Evolutionary conservation across 2,888 invertebrate genomes (phyloP), one percentile per base, ranked within the genome.

Genomic region (Heliconius aoede): DNA sequence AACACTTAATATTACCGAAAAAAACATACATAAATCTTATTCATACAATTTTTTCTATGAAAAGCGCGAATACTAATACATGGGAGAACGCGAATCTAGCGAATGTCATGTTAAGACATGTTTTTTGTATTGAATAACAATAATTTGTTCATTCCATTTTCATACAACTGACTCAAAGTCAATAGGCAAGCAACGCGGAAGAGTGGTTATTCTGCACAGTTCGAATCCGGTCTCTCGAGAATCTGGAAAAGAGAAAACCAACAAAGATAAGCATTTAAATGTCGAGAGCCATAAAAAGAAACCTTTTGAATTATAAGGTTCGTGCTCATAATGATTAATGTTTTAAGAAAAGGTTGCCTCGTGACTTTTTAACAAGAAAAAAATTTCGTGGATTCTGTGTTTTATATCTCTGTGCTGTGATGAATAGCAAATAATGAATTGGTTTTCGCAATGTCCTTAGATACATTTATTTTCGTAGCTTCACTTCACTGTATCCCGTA

Each of bases 211-310:
- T 64, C 86, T 88, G 86, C 86, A 87, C 30, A 86, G 74, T 51
- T 84, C 86, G 77, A 88, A 86, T 79, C 85, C 87, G 13, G 85
- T 88, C 78, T 89, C 89, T 84, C 89, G 90, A 21, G 89, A 89
- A 79, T 89, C 90, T 90, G 84, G 13, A 78, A 79, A 61, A 74
- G 73, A 78, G 60, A 78, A 80, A 80, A 77, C 72, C 79, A 80
- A 79, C 79, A 80, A 79, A 78, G 80, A 79, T 80, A 79, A 79
- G 73, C 74, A 74, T 79, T 80, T 78, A 76, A 78, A 76, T 78
- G 78, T 76, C 72, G 73, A 76, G 72, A 74, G 60, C 32, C 75
- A 71, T 78, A 76, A 78, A 79, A 79, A 76, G 68, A 67, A 75
- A 73, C 68, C 73, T 76, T 80, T 80, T 77, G 78, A 77, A 80